Base-by-base conservation (phyloP, 2,888 invertebrate species). In the Leptinotarsa peninsularis region DNA sequence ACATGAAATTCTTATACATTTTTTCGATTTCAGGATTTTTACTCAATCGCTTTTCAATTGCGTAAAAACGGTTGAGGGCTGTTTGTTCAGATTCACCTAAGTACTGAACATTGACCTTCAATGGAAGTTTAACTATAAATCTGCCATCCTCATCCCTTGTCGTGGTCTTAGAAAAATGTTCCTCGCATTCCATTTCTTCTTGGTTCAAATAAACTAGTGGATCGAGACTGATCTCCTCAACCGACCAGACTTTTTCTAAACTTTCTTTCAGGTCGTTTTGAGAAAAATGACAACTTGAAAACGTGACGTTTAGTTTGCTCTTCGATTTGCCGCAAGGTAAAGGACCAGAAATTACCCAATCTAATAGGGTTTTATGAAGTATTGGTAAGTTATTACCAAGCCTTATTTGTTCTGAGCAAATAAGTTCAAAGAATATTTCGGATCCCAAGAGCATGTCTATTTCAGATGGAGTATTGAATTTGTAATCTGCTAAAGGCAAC, bases 171-270 rank as follows among this genome's bases (percentile, higher is more conserved):
- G 49, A 27, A 73, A 77, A 78, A 73, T 79, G 77, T 4, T 77
- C 58, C 66, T 82, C 81, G 71, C 80, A 82, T 21, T 50, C 68
- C 49, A 66, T 49, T 74, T 82, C 81, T 7, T 77, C 76, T 10
- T 56, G 7, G 10, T 56, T 50, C 49, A 60, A 49, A 43, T 27
- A 18, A 33, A n/a, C 17, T 67, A 2, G 67, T 18, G 23, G n/a
- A 18, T 67, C 21, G 71, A 17, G 33, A 71, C 3, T 43, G 5
- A 71, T 27, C 43, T 71, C 58, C 33, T 71, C 71, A 18, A 71
- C 54, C 27, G 17, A 33, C 71, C 33, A 71, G 33, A 71, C 4
- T 21, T 56, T 56, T 56, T 56, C 56, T 14, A 56, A 56, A 18
- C 56, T 56, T 56, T 56, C 56, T 56, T 56, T 56, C 56, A 56